Base-by-base conservation (phyloP, 1,140 invertebrate genomes). In the Antheraea pernyi region DNA sequence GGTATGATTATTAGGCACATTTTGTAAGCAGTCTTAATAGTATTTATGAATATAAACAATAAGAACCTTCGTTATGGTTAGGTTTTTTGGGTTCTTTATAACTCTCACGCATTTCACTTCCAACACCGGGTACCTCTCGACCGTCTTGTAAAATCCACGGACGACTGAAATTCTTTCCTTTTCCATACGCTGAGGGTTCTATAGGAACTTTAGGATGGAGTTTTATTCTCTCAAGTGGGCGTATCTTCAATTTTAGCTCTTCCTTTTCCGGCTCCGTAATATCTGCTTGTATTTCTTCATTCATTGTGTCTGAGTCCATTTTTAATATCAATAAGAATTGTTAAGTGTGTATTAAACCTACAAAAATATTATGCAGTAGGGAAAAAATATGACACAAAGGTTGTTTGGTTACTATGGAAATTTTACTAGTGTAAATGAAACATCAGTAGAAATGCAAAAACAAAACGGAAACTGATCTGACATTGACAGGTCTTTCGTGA, bases 61-160 rank as follows among this genome's bases (percentile, higher is more conserved):
- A 62, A 30, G 67, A 81, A 90, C 87, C 86, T 83, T 84, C 76
- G 9, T 36, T 65, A 53, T 78, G 74, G 42, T 73, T 69, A 22
- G 83, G 19, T 71, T 84, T 88, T 64, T 82, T 90, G 36, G 89
- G 89, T 11, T 84, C 68, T 71, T 67, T 75, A 66, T 77, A 92
- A 53, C 68, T 75, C 18, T 83, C 78, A 16, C 83, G 85, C 86
- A 89, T 92, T 84, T 91, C 90, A 73, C 89, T 91, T 10, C 85
- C 86, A 65, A 75, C 67, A 0, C 65, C 76, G 13, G 84, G 83
- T 60, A 80, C 76, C 67, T 74, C 77, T 11, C 88, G 80, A 11
- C 88, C 90, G 73, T 92, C 88, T 65, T 92, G 86, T 67, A 92
- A 73, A 67, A 92, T 91, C 86, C 87, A 91, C 7, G 82, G 81